Evolutionary conservation across 2,797 vertebrate species (phyloP).

Genomic region (Scarus forsteni): DNA sequence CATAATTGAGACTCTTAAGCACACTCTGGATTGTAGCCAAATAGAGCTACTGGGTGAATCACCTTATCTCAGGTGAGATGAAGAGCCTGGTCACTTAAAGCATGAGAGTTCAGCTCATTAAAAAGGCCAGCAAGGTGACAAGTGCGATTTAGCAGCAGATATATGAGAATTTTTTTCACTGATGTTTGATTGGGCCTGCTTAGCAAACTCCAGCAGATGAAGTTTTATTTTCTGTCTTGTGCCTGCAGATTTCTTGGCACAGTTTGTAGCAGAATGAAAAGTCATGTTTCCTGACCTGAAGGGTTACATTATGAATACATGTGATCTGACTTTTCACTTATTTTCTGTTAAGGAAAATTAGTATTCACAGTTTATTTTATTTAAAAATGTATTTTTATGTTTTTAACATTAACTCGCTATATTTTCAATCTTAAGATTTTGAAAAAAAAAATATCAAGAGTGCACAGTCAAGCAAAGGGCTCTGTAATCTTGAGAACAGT

Average conservation of each 20-base stretch:
- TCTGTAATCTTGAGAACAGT: too few relatives aligned
- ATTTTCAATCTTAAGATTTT: too few relatives aligned
- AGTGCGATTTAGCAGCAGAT: constrained; percentile 22
- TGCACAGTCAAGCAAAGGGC: too few relatives aligned
- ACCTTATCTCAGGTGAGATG: constrained; percentile 54
- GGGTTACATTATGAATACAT: neutral
- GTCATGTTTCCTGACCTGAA: neutral
- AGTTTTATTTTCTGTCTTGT: constrained; percentile 31
- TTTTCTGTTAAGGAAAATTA: neutral
- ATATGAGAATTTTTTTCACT: constrained; percentile 8
- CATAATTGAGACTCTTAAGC: constrained; percentile 68
- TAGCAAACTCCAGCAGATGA: constrained; percentile 12
- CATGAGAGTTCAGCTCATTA: constrained; percentile 37
- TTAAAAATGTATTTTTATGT: too few relatives aligned
- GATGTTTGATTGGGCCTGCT: constrained; percentile 29
- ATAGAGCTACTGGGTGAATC: constrained; percentile 48
- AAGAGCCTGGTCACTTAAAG: constrained; percentile 33
- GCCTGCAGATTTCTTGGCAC: constrained; percentile 6
- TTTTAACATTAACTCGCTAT: too few relatives aligned
- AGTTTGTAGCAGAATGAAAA: constrained; percentile 7
- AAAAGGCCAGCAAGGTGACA: constrained; percentile 32
- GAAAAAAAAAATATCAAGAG: too few relatives aligned
- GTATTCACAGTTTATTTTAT: too few relatives aligned
- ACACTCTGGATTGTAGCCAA: constrained; percentile 43
- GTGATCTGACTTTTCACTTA: constrained; percentile 1